phyloP scores from a whole-genome alignment of 2,113 vertebrate genomes.

The Zosterops lateralis region DNA sequence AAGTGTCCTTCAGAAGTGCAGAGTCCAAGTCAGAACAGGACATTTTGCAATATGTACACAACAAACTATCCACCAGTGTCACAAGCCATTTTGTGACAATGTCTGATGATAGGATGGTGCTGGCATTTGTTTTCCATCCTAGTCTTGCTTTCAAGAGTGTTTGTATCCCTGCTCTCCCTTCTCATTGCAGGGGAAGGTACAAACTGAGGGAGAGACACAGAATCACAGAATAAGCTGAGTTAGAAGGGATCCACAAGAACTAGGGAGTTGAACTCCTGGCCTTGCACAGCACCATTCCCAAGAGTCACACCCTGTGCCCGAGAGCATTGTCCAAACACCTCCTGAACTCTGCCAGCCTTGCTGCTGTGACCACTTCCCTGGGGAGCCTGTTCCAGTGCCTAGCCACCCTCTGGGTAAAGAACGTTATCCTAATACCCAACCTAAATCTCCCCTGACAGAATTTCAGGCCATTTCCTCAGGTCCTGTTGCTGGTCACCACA shows the following conservation, averaged over 20 bases:
- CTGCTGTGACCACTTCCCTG: background rate
- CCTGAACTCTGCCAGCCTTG: background rate
- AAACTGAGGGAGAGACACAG: background rate
- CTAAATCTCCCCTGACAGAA: background rate
- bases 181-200: background rate
- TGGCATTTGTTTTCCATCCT: background rate
- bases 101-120: background rate
- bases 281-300: background rate
- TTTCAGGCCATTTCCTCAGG: background rate
- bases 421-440: background rate
- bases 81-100: fast-evolving
- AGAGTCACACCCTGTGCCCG: background rate
- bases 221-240: background rate
- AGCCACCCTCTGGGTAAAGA: background rate
- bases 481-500: background rate
- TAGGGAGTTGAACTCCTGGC: background rate
- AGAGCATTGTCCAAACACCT: background rate
- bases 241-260: background rate
- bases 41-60: slow-evolving; percentile 1
- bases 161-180: background rate
- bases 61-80: background rate
- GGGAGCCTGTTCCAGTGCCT: background rate
- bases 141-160: background rate
- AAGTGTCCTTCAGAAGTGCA: background rate
- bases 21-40: background rate